These are phyloP conservation scores for Heterodera schachtii DNA, from an alignment of 1,140 invertebrate species.

Conservation along the genomic window DNA sequence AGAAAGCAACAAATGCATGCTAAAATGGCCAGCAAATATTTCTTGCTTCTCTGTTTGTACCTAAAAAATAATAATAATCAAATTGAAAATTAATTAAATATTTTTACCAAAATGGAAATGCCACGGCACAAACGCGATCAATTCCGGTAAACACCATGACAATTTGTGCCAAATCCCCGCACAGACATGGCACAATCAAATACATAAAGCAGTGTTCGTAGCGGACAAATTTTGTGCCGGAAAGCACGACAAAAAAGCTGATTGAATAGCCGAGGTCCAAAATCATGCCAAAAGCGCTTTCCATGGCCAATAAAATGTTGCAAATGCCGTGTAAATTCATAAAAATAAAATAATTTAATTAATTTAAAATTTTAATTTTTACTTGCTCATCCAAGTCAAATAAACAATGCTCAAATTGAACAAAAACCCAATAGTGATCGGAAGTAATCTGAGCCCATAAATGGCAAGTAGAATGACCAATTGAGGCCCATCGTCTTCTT, in stretches of 20 bases:
- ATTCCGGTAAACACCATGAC: not conserved
- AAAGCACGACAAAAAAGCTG: not conserved
- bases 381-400: not conserved
- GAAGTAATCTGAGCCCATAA: not conserved
- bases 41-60: no score
- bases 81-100: no score
- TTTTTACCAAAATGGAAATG: not conserved
- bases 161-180: not conserved
- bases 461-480: not conserved
- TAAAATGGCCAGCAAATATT: no score
- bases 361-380: not conserved
- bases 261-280: not conserved
- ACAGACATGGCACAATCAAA: not conserved
- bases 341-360: not conserved
- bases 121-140: not conserved
- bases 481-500: not conserved
- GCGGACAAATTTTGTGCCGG: not conserved
- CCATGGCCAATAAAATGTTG: constrained; percentile 4
- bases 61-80: no score
- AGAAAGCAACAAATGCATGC: no score
- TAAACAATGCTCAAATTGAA: not conserved
- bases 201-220: not conserved
- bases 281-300: not conserved
- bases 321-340: not conserved
- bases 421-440: not conserved